Percentiles rank a stretch among this genome's conserved stretches.
phyloP scores from a whole-genome alignment of 2,113 vertebrate genomes.

The Hyperoodon ampullatus region DNA sequence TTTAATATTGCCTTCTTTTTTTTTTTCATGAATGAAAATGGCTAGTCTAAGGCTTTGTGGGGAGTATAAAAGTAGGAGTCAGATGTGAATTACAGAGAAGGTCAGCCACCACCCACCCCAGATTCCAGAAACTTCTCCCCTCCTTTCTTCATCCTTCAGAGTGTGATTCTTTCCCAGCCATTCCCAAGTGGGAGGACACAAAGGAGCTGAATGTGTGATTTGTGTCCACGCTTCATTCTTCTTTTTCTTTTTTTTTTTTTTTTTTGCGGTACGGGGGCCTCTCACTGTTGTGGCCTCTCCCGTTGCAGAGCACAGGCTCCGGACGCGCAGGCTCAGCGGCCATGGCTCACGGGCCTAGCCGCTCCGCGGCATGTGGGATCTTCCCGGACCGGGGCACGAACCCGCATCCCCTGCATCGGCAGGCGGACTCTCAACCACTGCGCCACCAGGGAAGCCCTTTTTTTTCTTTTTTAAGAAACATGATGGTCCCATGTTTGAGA shows the following conservation, averaged over 20 bases:
- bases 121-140: not conserved
- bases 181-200: not conserved
- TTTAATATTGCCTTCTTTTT: not conserved
- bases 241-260: not conserved
- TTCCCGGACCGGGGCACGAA: too few relatives aligned
- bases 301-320: too few relatives aligned
- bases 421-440: too few relatives aligned
- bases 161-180: not conserved
- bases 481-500: not conserved
- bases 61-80: not conserved
- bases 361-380: too few relatives aligned
- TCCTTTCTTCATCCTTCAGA: not conserved
- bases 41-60: not conserved
- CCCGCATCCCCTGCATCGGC: too few relatives aligned
- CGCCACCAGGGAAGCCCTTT: not conserved
- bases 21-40: not conserved
- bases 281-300: too few relatives aligned
- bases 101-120: not conserved
- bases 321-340: too few relatives aligned
- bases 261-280: too few relatives aligned
- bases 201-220: not conserved
- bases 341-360: too few relatives aligned
- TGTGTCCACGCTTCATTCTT: not conserved
- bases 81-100: not conserved
- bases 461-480: not conserved